Percentiles rank a stretch among this genome's conserved stretches.
Conservation (phyloP, 2,888 invertebrate genomes). For the Rhagium mordax region DNA sequence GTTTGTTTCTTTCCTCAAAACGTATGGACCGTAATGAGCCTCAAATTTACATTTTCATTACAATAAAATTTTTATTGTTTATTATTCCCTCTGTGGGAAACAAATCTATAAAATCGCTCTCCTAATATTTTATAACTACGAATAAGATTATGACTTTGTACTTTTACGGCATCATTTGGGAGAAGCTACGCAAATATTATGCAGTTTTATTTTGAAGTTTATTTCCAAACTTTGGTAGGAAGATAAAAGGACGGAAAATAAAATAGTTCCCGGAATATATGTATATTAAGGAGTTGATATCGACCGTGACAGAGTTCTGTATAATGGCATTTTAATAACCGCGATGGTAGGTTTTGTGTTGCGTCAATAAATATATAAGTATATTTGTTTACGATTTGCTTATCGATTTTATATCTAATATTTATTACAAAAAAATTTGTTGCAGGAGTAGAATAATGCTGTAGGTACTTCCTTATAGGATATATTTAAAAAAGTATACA, state of each 20-base stretch:
- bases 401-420: no score
- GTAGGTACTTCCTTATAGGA: no score
- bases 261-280: slow-evolving; percentile 18
- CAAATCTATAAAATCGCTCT: slow-evolving; percentile 18
- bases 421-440: no score
- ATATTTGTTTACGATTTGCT: no score
- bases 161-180: slow-evolving; percentile 26
- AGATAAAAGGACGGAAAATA: slow-evolving; percentile 20
- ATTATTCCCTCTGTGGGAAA: not conserved
- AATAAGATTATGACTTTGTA: slow-evolving; percentile 29
- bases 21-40: not conserved
- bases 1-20: not conserved
- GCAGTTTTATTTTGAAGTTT: slow-evolving; percentile 18
- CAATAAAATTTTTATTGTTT: not conserved
- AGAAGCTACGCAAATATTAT: slow-evolving; percentile 25
- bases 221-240: slow-evolving; percentile 13
- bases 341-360: not conserved
- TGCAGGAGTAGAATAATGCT: not conserved
- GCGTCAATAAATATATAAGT: not conserved
- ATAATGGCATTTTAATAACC: slow-evolving; percentile 8
- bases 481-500: no score
- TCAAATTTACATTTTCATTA: not conserved
- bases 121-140: slow-evolving; percentile 22
- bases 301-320: not conserved
- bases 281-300: not conserved